These are phyloP conservation scores for Bactericera cockerelli DNA, from an alignment of 1,140 invertebrate species.

Conservation along the genomic window DNA sequence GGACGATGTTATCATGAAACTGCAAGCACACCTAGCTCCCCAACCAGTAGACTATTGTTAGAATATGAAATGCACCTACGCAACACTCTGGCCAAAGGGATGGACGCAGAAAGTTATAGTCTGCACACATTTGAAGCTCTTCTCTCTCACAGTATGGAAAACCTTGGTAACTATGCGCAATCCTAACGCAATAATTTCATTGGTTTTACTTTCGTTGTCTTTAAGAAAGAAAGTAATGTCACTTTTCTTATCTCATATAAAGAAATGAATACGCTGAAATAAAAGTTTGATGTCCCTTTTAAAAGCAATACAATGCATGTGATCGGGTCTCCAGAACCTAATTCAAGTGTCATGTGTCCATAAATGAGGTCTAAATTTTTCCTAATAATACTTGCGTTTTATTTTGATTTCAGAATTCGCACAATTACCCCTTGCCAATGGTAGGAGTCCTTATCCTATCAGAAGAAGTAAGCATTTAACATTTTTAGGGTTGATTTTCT, in stretches of 20 bases:
- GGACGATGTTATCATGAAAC: conserved; percentile 20
- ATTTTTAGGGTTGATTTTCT: no score
- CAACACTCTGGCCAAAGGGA: conserved; percentile 83
- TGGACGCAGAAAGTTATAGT: conserved; percentile 88
- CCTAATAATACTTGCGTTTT: no score
- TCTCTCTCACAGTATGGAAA: conserved; percentile 86
- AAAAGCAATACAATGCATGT: no score
- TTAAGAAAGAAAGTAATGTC: no score
- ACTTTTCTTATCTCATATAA: no score
- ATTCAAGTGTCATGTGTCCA: no score
- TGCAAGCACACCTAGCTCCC: conserved; percentile 61
- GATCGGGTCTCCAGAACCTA: no score
- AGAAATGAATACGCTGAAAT: no score
- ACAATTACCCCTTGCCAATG: conserved; percentile 61
- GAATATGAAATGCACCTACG: conserved; percentile 91
- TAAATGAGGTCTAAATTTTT: no score
- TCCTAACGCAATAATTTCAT: neutral
- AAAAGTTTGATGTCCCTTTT: no score
- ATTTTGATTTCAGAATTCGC: conserved; percentile 51
- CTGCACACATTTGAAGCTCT: conserved; percentile 85
- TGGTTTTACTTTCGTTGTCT: no score
- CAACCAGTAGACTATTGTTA: conserved; percentile 66
- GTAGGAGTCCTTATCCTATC: conserved; percentile 63
- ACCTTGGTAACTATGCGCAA: conserved; percentile 67
- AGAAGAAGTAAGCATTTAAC: conserved; percentile 56